These are phyloP conservation scores for Tetragonula clypearis DNA, from an alignment of 1,140 invertebrate species.

Conservation along the genomic window DNA sequence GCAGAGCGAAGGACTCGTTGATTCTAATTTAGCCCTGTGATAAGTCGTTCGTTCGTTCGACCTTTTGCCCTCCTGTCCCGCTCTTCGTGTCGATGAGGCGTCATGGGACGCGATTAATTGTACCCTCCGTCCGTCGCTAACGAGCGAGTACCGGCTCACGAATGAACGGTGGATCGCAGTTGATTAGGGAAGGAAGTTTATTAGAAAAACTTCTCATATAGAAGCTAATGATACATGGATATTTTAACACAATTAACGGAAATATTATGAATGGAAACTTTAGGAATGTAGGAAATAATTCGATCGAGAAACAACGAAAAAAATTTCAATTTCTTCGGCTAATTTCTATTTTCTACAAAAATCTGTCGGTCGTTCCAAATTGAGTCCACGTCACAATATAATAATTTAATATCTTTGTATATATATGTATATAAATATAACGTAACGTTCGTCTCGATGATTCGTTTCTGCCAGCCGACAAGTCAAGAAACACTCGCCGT, in stretches of 20 bases:
- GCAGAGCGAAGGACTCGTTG: conserved; percentile 19
- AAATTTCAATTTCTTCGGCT: background rate
- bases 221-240: too few species aligned
- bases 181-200: background rate
- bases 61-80: background rate
- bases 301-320: too few species aligned
- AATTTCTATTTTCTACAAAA: background rate
- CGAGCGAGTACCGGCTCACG: background rate
- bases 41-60: conserved; percentile 24
- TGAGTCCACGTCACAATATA: too few species aligned
- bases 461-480: too few species aligned
- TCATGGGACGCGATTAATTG: conserved; percentile 2
- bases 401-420: too few species aligned
- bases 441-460: too few species aligned
- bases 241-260: too few species aligned
- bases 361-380: background rate
- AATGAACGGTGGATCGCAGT: background rate
- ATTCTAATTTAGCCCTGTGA: conserved; percentile 39
- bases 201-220: background rate
- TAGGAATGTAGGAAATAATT: too few species aligned
- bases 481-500: too few species aligned
- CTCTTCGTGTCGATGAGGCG: conserved; percentile 9
- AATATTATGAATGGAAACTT: too few species aligned
- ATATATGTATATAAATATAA: too few species aligned
- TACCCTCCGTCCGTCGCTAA: too few species aligned